Conservation (phyloP, 1,140 invertebrate genomes). For the Nephotettix cincticeps region DNA sequence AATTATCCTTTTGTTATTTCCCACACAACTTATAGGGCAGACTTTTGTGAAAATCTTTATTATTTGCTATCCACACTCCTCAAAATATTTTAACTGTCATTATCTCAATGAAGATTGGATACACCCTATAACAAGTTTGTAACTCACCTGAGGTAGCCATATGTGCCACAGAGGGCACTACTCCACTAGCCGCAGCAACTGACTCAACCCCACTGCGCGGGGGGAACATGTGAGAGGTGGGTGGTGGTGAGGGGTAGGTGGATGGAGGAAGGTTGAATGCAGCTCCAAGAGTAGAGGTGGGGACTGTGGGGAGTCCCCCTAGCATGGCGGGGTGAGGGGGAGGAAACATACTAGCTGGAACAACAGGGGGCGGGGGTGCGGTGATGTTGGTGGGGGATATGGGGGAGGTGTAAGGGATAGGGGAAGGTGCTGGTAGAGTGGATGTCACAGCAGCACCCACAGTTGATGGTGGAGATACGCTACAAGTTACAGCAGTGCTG, state of each 20-base stretch:
- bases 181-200: constrained; percentile 32
- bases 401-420: neutral
- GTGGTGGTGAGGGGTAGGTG: constrained; percentile 25
- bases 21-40: no score
- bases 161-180: constrained; percentile 37
- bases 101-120: no score
- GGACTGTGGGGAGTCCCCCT: constrained; percentile 21
- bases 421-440: neutral
- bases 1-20: no score
- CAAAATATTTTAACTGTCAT: no score
- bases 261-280: neutral
- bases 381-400: neutral
- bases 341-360: neutral
- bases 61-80: no score
- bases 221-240: constrained; percentile 44
- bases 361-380: neutral
- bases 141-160: constrained; percentile 28
- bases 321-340: constrained; percentile 2
- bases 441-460: neutral
- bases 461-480: neutral
- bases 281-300: constrained; percentile 17
- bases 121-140: neutral
- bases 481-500: neutral
- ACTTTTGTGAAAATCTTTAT: no score
- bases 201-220: constrained; percentile 37